Evolutionary conservation across 2,797 vertebrate species (phyloP), one percentile per base, ranked within the genome.

Genomic region (Notamacropus eugenii): DNA sequence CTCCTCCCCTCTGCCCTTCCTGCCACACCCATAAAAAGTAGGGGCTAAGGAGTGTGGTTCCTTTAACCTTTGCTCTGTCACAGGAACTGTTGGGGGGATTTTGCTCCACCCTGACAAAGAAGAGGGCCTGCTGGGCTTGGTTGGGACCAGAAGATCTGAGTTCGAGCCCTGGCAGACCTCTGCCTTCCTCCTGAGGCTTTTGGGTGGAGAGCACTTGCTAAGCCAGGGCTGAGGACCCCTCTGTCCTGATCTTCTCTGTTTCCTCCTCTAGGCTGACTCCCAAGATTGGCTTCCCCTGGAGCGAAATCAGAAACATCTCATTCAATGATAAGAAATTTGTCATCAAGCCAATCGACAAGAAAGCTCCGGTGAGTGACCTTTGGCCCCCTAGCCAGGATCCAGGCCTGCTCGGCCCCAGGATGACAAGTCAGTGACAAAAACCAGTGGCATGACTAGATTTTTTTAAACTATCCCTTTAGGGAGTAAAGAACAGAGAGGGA

Each of bases 261-360:
- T n/a, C 96, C 96, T 98, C 98, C 74, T 98, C 95, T 98, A 99
- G 99, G 98, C 99, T 99, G 99, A 99, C 99, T 0, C 99, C 99
- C 0, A 99, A 99, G 99, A 99, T 99, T 97, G 99, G 99, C 93
- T 99, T 99, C 97, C 99, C 99, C 24, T 99, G 99, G 99, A 99
- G 99, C 96, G 99, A 99, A 98, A 99, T 99, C 98, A 99, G 99
- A 95, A 99, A 99, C 98, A 99, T 99, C 97, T 99, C 99, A 97
- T 99, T 99, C 98, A 99, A 99, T 29, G 99, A 99, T 98, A 99
- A 99, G 99, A 99, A 99, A 98, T 99, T 99, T 98, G 99, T 99
- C 98, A 99, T 99, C 97, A 99, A 99, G 98, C 99, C 99, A 59
- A 99, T 99, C 97, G 99, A 99, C 99, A 99, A 99, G 98, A 99